These are phyloP conservation scores for Watsonalla binaria DNA, from an alignment of 2,888 invertebrate genomes.

Conservation along the genomic window DNA sequence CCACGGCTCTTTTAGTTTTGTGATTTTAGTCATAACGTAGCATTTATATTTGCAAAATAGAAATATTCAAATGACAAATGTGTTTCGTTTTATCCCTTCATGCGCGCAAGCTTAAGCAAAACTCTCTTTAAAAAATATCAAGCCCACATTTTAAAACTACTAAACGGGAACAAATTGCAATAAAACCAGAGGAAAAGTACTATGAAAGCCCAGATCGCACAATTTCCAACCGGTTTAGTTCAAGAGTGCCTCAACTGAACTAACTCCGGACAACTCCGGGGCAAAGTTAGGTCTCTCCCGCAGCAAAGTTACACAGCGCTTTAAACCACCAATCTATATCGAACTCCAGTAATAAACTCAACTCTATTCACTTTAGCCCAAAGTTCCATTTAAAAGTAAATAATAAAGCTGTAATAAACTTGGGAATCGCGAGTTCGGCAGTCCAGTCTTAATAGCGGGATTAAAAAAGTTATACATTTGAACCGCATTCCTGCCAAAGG, in stretches of 20 bases:
- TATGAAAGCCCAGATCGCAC: conserved; percentile 40
- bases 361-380: conserved; percentile 35
- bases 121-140: not conserved
- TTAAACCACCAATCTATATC: conserved; percentile 53
- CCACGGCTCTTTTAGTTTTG: too few species aligned
- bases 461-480: conserved; percentile 27
- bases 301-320: conserved; percentile 28
- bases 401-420: conserved; percentile 14
- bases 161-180: conserved; percentile 9
- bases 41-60: too few species aligned
- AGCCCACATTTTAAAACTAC: conserved; percentile 1
- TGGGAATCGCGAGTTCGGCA: conserved; percentile 22
- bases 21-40: too few species aligned
- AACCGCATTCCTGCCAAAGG: not conserved
- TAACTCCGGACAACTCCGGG: conserved; percentile 45
- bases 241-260: conserved; percentile 38
- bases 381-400: conserved; percentile 18
- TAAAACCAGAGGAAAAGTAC: conserved; percentile 19
- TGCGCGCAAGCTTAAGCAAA: not conserved
- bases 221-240: conserved; percentile 52
- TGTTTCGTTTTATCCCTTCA: too few species aligned
- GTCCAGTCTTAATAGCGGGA: conserved; percentile 34
- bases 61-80: too few species aligned
- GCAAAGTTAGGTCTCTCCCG: conserved; percentile 30
- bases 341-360: conserved; percentile 42